Base-by-base conservation (phyloP, 2,113 vertebrate genomes). In the Malurus elegans region DNA sequence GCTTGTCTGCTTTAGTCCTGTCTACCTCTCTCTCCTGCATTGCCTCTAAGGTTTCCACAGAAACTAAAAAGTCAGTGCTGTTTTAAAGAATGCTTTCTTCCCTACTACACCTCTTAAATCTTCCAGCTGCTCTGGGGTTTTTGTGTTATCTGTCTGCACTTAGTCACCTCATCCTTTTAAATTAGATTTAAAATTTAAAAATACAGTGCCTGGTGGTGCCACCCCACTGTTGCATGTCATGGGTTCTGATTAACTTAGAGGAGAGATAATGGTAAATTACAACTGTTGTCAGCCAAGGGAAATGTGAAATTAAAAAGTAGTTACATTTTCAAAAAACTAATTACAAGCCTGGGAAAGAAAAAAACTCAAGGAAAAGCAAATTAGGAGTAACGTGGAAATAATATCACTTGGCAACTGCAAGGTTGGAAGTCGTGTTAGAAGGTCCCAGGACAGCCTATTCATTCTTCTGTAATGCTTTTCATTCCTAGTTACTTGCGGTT, bases 1-100 rank as follows among this genome's bases (percentile, higher is more conserved):
- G 53, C 66, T 65, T 25, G 12, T 67, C 32, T 81, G 44, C 80
- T 84, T 87, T 81, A 79, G 40, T 54, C 45, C 47, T 21, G 20
- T 62, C 57, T 92, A 0, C 34, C 34, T 61, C 47, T 40, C 40
- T 67, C 48, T 44, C 13, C 62, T 91, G 65, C 3, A 1, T 81
- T 94, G 42, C 76, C 66, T 85, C 58, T 82, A 53, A 79, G 66
- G 60, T 94, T 94, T 94, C 58, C 92, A 76, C 78, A 94, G 90
- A 91, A 95, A 82, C 91, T 65, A 47, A 50, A 60, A 79, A 71
- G 84, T 84, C 87, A 76, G 0, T 73, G 56, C 62, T 86, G 11
- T 72, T 88, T 79, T 82, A 70, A 90, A 66, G 88, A 94, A 62
- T 76, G 79, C 74, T 90, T 87, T 95, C 81, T 87, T 96, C 87